Conservation (phyloP, 2,797 vertebrate species). For the Melanotaenia boesemani region DNA sequence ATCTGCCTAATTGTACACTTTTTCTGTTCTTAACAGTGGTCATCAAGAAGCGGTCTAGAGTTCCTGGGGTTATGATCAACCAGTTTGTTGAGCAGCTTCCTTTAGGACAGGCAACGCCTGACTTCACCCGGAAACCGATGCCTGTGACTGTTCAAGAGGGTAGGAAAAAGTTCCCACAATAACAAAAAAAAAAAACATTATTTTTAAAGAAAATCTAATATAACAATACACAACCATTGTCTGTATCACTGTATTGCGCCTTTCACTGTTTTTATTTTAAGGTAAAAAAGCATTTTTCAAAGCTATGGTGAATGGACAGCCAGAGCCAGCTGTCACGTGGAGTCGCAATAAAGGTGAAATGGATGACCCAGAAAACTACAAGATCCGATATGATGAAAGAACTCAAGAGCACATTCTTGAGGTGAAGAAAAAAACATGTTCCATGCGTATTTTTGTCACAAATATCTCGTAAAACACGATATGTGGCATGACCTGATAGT, state of each 20-base stretch:
- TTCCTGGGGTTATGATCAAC: conserved; percentile 87
- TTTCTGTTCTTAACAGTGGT: conserved; percentile 67
- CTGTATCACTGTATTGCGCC: background rate
- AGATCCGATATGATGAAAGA: conserved; percentile 72
- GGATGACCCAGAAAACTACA: conserved; percentile 82
- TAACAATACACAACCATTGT: background rate
- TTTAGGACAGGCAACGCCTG: conserved; percentile 84
- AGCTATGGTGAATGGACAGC: conserved; percentile 87
- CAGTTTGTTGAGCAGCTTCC: conserved; percentile 87
- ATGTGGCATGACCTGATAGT: background rate
- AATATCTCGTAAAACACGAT: background rate
- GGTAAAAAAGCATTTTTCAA: conserved; percentile 89
- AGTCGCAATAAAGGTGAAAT: conserved; percentile 74
- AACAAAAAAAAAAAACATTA: background rate
- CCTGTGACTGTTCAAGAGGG: conserved; percentile 86
- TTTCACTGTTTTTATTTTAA: conserved; percentile 54
- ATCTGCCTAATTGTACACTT: background rate
- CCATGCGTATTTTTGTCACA: background rate
- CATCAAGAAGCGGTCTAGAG: conserved; percentile 83
- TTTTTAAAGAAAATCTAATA: background rate
- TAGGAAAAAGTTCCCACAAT: conserved; percentile 33
- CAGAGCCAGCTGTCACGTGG: conserved; percentile 87
- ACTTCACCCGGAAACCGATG: conserved; percentile 88
- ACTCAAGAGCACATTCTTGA: conserved; percentile 85
- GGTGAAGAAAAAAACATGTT: conserved; percentile 73